phyloP scores from a whole-genome alignment of 2,113 vertebrate species.

The Peromyscus californicus region DNA sequence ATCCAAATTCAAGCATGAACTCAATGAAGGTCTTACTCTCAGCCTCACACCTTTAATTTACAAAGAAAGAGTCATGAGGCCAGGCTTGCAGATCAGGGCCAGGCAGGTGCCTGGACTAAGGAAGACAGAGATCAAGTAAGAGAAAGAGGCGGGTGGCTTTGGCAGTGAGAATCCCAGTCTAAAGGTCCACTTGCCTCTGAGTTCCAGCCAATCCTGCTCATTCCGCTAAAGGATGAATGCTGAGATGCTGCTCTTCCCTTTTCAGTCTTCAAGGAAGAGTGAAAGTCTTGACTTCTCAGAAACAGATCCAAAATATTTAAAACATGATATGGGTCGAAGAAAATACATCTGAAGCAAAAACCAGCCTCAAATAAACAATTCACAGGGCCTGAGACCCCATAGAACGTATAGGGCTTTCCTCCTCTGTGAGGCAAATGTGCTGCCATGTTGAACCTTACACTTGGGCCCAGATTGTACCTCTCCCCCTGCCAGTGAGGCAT shows the following conservation, averaged over 20 bases:
- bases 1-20: not conserved
- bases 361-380: not conserved
- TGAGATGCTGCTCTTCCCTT: not conserved
- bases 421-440: fast-evolving
- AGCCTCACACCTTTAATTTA: not conserved
- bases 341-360: not conserved
- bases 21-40: not conserved
- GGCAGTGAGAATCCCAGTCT: not conserved
- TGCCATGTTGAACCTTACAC: fast-evolving
- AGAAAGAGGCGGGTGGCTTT: not conserved
- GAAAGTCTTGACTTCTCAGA: slow-evolving; percentile 28
- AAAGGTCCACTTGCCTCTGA: not conserved
- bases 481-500: not conserved
- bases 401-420: fast-evolving
- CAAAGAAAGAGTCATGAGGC: not conserved
- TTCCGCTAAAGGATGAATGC: not conserved
- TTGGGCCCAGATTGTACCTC: not conserved
- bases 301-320: slow-evolving; percentile 13
- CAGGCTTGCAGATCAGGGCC: not conserved
- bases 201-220: not conserved
- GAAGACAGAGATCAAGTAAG: not conserved
- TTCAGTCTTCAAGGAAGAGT: not conserved
- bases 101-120: not conserved
- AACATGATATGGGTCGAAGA: not conserved
- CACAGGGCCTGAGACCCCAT: not conserved